A percentile compares a stretch with the other conserved stretches of the same genome.
Evolutionary conservation across 2,888 invertebrate genomes (phyloP).

Genomic region (Agrochola lychnidis): DNA sequence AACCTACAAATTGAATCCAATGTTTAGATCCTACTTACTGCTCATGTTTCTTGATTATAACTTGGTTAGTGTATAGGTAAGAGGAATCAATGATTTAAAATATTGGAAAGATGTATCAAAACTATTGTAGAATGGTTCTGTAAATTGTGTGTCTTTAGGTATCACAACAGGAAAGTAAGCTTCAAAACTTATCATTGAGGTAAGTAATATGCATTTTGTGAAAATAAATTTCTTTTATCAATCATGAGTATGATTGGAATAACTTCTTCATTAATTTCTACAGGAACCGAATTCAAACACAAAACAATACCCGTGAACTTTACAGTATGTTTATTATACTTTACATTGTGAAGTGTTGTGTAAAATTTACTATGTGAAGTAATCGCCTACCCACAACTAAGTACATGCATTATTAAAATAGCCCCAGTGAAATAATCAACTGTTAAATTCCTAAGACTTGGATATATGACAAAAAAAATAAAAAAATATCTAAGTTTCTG

Average conservation of each 20-base stretch:
- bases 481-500: background rate
- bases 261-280: background rate
- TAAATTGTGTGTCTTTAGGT: background rate
- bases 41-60: background rate
- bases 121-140: background rate
- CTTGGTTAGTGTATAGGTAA: background rate
- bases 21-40: slow-evolving; percentile 46
- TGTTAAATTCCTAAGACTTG: background rate
- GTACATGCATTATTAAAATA: background rate
- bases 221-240: background rate
- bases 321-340: background rate
- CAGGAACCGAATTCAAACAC: background rate
- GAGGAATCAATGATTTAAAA: slow-evolving; percentile 1
- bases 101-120: background rate
- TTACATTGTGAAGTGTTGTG: too few relatives aligned
- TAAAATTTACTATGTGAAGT: background rate
- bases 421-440: background rate
- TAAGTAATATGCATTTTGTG: slow-evolving; percentile 1
- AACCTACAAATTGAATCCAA: slow-evolving; percentile 81
- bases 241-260: background rate
- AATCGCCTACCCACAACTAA: too few relatives aligned
- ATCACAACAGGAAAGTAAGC: slow-evolving; percentile 25
- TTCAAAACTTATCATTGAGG: slow-evolving; percentile 12
- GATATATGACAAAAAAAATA: background rate
- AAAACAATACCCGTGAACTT: background rate